Conservation (phyloP, 2,888 invertebrate genomes). For the Oligia strigilis region DNA sequence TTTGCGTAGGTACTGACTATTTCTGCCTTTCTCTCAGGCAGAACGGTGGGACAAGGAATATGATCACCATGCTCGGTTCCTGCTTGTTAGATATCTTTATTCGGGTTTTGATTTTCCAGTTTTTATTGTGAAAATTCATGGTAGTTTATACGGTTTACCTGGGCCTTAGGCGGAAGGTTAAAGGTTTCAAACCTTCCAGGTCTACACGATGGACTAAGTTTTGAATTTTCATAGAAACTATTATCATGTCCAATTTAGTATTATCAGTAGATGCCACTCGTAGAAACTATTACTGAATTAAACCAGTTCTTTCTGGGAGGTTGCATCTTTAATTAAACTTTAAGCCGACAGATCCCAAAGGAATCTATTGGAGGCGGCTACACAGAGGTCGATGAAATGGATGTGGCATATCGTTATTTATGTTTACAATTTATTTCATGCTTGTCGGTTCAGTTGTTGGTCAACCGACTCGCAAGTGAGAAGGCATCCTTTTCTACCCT, state of each 20-base stretch:
- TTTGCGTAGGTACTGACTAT: neutral
- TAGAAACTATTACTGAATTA: conserved; percentile 74
- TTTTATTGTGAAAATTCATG: neutral
- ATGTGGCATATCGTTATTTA: conserved; percentile 34
- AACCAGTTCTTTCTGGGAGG: conserved; percentile 73
- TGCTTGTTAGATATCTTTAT: neutral
- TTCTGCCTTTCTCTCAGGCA: neutral
- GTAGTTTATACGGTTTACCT: neutral
- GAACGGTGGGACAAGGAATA: neutral
- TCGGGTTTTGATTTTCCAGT: too few species aligned
- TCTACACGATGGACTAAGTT: neutral
- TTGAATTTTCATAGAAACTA: neutral
- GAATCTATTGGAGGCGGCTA: conserved; percentile 76
- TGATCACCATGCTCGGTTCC: neutral
- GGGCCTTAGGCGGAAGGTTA: neutral
- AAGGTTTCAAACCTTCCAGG: neutral
- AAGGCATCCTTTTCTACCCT: neutral
- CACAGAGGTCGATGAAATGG: conserved; percentile 29
- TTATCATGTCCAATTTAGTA: conserved; percentile 51
- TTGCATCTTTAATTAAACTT: conserved; percentile 85
- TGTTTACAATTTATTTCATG: neutral
- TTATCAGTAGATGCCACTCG: conserved; percentile 68
- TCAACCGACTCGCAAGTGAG: neutral
- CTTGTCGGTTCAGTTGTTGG: neutral
- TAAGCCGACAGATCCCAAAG: conserved; percentile 78